Evolutionary conservation across 2,888 invertebrate species (phyloP), one percentile per base, ranked within the genome.

Genomic region (Hermaeophaga mercurialis): DNA sequence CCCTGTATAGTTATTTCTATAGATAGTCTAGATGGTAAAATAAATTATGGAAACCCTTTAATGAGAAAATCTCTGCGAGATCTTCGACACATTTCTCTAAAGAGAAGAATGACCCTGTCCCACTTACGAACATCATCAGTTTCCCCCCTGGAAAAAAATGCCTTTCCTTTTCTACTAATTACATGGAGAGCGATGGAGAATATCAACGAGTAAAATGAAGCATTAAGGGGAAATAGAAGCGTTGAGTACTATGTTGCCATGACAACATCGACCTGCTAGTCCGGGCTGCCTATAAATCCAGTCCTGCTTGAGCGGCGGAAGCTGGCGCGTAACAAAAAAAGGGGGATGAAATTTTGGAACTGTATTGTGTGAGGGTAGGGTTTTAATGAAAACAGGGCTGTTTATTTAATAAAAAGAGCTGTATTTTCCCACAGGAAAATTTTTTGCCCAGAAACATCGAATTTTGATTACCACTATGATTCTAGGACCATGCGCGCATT

Each of bases 161-260:
- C 24, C 6, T 43, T 33, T 26, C 28, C 44, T 31, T 18, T 34
- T 31, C 31, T 38, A 18, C 41, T 59, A 47, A 58, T 62, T 60
- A 58, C 56, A 34, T 6, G 44, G 47, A 48, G 59, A 56, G 55
- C 54, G 59, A 55, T 38, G 14, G 56, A 50, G 56, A 56, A 47
- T 47, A 56, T 63, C 54, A 66, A 62, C 62, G 66, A 65, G 69
- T 67, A 69, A 68, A 69, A 69, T 68, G 68, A 68, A 61, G 69
- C 69, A 66, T 66, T 68, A 69, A 69, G 68, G 63, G 66, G 67
- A 69, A 69, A 67, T 67, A 68, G 69, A 67, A 64, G 67, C 65
- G 67, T 66, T n/a, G 68, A 70, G 69, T 71, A 71, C 71, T 70
- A 71, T 62, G 70, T 71, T 63, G 63, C 66, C 64, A 71, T 71